Conservation (phyloP, 1,140 invertebrate species). For the Euura lappo region DNA sequence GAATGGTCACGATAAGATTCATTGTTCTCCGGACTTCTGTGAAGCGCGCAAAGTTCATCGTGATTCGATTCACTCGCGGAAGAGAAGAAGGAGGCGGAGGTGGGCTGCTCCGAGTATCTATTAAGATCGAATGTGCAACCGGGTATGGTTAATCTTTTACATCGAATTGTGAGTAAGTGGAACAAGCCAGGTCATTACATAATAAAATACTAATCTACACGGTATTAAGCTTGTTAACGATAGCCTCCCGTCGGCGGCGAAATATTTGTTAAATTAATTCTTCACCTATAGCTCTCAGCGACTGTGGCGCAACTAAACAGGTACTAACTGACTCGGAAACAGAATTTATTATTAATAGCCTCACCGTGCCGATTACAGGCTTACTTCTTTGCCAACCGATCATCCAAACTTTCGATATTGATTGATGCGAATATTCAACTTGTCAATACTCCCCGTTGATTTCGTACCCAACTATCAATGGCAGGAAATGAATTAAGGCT, state of each 20-base stretch:
- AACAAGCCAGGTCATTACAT: constrained; percentile 7
- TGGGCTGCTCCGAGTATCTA: background rate
- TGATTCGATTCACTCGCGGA: background rate
- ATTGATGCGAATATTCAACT: background rate
- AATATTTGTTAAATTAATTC: background rate
- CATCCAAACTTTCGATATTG: background rate
- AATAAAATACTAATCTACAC: constrained; percentile 2
- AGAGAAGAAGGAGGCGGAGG: background rate
- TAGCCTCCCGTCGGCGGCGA: background rate
- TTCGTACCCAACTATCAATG: background rate
- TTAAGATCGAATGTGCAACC: background rate
- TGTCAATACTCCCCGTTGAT: background rate
- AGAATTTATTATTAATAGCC: background rate
- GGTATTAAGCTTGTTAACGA: constrained; percentile 7
- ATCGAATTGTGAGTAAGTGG: background rate
- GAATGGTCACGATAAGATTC: background rate
- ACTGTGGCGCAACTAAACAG: background rate
- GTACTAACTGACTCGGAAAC: background rate
- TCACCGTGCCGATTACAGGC: background rate
- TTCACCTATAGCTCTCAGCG: background rate
- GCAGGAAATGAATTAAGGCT: background rate
- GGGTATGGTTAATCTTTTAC: background rate
- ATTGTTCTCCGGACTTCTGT: background rate
- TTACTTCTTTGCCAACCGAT: background rate
- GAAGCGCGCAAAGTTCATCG: background rate